Conservation (phyloP, 2,888 invertebrate genomes). For the Metallyticus violacea region DNA sequence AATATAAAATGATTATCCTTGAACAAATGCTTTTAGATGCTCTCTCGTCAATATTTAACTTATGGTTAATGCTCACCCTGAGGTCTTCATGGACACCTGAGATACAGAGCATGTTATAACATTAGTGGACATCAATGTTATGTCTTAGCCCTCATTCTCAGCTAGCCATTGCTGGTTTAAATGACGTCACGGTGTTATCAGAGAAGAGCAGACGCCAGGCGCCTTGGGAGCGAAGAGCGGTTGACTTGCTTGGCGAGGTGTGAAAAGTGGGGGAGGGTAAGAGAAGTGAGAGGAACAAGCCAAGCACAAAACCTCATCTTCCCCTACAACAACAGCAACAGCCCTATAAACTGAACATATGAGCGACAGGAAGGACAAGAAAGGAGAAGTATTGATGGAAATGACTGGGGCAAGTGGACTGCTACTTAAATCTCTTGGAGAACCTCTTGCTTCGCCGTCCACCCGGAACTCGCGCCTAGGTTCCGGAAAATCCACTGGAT, state of each 20-base stretch:
- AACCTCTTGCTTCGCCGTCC: too few relatives aligned
- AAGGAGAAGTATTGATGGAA: constrained; percentile 17
- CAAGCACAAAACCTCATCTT: background rate
- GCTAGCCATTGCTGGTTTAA: too few relatives aligned
- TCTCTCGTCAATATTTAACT: too few relatives aligned
- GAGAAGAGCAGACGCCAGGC: constrained; percentile 7
- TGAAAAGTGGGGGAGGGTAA: background rate
- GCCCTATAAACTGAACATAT: constrained; percentile 7
- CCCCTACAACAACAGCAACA: background rate
- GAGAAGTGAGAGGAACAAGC: background rate
- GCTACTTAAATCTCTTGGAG: constrained; percentile 22
- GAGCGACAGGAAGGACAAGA: background rate
- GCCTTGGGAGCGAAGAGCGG: background rate
- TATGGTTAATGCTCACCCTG: too few relatives aligned
- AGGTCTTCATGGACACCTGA: too few relatives aligned
- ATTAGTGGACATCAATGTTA: too few relatives aligned
- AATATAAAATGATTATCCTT: too few relatives aligned
- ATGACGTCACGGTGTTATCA: constrained; percentile 20
- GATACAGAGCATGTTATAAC: too few relatives aligned
- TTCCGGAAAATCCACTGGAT: background rate
- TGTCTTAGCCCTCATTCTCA: too few relatives aligned
- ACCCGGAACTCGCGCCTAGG: background rate
- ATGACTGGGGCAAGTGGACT: constrained; percentile 20
- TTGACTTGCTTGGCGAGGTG: constrained; percentile 6
- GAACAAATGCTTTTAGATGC: too few relatives aligned